phyloP scores from a whole-genome alignment of 2,797 vertebrate species.

The Neosalanx taihuensis region DNA sequence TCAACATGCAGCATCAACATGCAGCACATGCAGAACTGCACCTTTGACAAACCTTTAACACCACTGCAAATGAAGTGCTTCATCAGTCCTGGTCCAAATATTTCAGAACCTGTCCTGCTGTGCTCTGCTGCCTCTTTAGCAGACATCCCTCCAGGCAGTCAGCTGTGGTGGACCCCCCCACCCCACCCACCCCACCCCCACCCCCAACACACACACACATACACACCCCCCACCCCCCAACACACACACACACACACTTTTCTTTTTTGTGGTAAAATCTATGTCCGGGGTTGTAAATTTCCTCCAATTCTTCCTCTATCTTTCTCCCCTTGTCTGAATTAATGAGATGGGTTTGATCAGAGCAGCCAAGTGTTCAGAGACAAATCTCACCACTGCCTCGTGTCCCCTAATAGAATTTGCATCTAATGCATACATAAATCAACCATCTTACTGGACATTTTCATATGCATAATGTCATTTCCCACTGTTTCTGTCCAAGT shows the following conservation, averaged over 20 bases:
- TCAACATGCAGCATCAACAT: too few species aligned
- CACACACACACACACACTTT: background rate
- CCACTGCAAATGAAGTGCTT: constrained; percentile 9
- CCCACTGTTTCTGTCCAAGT: constrained; percentile 94
- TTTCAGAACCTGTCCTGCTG: constrained; percentile 15
- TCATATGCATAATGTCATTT: constrained; percentile 99
- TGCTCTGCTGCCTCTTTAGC: constrained; percentile 40
- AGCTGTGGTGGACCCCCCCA: constrained; percentile 70
- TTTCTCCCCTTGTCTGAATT: constrained; percentile 99
- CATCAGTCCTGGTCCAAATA: constrained; percentile 18
- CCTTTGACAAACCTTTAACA: background rate
- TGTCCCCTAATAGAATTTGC: constrained; percentile 99
- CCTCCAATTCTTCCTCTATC: constrained; percentile 92
- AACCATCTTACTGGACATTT: constrained; percentile 99
- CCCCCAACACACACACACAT: background rate
- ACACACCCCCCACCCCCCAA: background rate
- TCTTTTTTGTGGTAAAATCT: constrained; percentile 70
- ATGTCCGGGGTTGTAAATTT: constrained; percentile 98
- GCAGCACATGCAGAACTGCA: too few species aligned
- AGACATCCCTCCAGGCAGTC: constrained; percentile 32
- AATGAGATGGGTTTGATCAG: constrained; percentile 99
- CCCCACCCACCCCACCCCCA: constrained; percentile 51
- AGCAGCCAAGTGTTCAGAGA: constrained; percentile 99
- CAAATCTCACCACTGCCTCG: constrained; percentile 97
- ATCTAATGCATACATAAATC: constrained; percentile 99